A percentile compares a stretch with the other conserved stretches of the same genome.
Conservation (phyloP, 1,140 invertebrate species). For the Diuraphis noxia region DNA sequence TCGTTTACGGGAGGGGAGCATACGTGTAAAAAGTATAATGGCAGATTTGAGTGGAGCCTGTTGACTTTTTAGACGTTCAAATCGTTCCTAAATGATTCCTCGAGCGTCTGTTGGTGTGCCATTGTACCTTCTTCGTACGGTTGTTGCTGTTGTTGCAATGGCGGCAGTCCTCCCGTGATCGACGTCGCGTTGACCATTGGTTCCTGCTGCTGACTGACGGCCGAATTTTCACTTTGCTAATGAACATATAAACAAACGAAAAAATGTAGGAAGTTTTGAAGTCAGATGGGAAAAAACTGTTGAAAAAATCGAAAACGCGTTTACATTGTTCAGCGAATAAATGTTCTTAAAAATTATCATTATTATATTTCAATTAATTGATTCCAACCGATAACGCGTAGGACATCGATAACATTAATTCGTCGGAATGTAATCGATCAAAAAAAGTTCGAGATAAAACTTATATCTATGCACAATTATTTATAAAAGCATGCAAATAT, state of each 20-base stretch:
- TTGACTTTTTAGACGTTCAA: slow-evolving; percentile 19
- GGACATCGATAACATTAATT: not conserved
- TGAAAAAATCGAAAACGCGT: no score
- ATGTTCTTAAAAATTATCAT: not conserved
- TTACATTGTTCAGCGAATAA: not conserved
- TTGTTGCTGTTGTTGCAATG: not conserved
- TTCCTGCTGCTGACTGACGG: not conserved
- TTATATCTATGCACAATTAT: not conserved
- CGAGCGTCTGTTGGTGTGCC: not conserved
- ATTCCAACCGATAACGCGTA: not conserved
- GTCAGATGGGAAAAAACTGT: not conserved
- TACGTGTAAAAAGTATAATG: not conserved
- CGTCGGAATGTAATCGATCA: not conserved
- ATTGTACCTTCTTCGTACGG: not conserved
- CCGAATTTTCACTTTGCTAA: not conserved
- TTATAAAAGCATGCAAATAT: not conserved
- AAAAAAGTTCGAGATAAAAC: not conserved
- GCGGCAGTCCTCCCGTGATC: not conserved
- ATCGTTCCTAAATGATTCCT: slow-evolving; percentile 29
- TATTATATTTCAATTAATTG: not conserved
- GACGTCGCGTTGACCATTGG: no score
- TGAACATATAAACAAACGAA: not conserved
- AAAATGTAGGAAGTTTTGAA: not conserved
- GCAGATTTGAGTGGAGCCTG: not conserved
- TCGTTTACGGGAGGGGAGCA: not conserved